phyloP scores from a whole-genome alignment of 1,140 invertebrate genomes.

The Sminthurides bifidus region DNA sequence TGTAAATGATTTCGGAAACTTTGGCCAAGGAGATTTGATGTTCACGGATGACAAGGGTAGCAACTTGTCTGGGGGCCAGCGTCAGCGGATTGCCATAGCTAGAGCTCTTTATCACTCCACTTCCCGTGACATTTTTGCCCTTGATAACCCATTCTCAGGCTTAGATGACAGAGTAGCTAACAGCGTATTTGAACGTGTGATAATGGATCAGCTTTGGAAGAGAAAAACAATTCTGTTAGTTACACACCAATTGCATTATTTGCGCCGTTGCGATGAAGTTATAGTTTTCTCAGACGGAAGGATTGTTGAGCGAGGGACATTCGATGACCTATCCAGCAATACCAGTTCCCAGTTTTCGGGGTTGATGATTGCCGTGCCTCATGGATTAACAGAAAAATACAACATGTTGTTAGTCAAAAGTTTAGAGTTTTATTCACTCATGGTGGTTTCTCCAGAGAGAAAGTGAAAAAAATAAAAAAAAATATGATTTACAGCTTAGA shows the following conservation, averaged over 20 bases:
- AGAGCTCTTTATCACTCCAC: slow-evolving; percentile 43
- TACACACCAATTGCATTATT: slow-evolving; percentile 67
- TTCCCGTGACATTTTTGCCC: slow-evolving; percentile 39
- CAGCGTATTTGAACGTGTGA: slow-evolving; percentile 71
- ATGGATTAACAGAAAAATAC: too few relatives aligned
- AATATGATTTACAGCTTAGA: slow-evolving; percentile 14
- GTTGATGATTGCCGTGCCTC: too few relatives aligned
- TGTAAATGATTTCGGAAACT: slow-evolving; percentile 52
- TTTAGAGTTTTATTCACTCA: background rate
- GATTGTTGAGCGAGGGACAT: slow-evolving; percentile 53
- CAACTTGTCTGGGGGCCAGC: slow-evolving; percentile 59
- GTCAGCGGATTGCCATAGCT: slow-evolving; percentile 48
- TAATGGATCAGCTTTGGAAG: slow-evolving; percentile 56
- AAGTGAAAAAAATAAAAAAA: too few relatives aligned
- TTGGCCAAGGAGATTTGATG: slow-evolving; percentile 57
- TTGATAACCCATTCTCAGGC: slow-evolving; percentile 56
- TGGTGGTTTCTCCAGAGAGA: too few relatives aligned
- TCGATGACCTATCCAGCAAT: slow-evolving; percentile 47
- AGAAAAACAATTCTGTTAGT: slow-evolving; percentile 73
- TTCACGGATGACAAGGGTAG: slow-evolving; percentile 74
- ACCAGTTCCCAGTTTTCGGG: too few relatives aligned
- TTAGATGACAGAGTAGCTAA: slow-evolving; percentile 74
- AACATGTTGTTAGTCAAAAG: too few relatives aligned
- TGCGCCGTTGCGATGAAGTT: slow-evolving; percentile 63
- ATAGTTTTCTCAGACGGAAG: slow-evolving; percentile 60